Conservation (phyloP, 2,888 invertebrate genomes). For the Drosophila eohydei region DNA sequence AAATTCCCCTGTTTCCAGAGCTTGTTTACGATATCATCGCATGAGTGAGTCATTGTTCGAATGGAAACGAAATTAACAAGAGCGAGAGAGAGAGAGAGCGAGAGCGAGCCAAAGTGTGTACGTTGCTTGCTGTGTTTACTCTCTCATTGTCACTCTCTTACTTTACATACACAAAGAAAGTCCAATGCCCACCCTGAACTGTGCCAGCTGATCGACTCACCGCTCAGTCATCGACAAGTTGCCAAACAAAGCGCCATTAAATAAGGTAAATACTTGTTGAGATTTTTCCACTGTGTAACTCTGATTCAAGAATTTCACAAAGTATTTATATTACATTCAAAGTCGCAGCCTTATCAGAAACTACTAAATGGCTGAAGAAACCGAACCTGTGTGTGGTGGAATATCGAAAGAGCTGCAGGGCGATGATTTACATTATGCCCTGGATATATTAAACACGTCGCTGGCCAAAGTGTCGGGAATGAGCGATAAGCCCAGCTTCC, state of each 20-base stretch:
- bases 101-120: background rate
- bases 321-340: background rate
- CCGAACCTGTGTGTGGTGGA: conserved; percentile 37
- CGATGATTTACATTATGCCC: conserved; percentile 25
- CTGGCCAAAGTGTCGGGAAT: conserved; percentile 28
- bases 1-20: conserved; percentile 14
- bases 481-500: conserved; percentile 39
- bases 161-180: conserved; percentile 37
- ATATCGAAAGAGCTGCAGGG: conserved; percentile 27
- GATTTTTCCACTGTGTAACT: background rate
- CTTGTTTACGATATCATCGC: background rate
- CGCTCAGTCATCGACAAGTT: conserved; percentile 41
- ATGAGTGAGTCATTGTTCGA: conserved; percentile 24
- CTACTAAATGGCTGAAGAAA: conserved; percentile 30
- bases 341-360: conserved; percentile 4
- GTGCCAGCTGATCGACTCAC: conserved; percentile 13
- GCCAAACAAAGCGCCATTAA: conserved; percentile 46
- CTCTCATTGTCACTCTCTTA: background rate
- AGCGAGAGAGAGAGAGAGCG: background rate
- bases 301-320: conserved; percentile 7
- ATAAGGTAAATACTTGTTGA: conserved; percentile 3
- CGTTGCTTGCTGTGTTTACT: background rate
- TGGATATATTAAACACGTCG: conserved; percentile 29
- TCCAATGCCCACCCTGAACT: conserved; percentile 19
- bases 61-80: background rate